Conservation (phyloP, 37 sponge, comb jelly and placozoan genomes). For the Amphimedon queenslandica region DNA sequence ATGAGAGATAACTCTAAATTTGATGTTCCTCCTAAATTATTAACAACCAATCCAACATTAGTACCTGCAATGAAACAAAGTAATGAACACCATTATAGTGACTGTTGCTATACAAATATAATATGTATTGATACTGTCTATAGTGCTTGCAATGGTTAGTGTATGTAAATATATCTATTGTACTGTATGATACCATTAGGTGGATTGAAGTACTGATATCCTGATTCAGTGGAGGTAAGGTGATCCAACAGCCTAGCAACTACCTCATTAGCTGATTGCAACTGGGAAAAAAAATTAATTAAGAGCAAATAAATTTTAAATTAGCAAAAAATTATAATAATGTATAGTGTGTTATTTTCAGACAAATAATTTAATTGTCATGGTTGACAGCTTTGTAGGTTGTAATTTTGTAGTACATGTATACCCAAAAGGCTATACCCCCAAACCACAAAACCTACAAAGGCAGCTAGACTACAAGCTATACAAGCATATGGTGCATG, state of each 20-base stretch:
- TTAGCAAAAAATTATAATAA: not conserved
- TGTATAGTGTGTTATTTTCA: no score
- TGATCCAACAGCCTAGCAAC: slow-evolving; percentile 63
- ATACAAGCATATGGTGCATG: no score
- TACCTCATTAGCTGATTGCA: slow-evolving; percentile 61
- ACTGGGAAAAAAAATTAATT: slow-evolving; percentile 9
- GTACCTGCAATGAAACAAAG: slow-evolving; percentile 35
- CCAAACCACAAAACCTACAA: no score
- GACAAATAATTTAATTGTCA: no score
- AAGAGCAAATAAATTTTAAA: not conserved
- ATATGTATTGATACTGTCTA: no score
- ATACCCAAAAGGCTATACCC: no score
- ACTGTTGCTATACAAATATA: no score
- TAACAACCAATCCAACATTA: slow-evolving; percentile 79
- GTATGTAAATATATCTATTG: not conserved
- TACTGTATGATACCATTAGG: slow-evolving; percentile 7
- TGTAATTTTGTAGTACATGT: no score
- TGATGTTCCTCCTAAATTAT: slow-evolving; percentile 96
- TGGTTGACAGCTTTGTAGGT: no score
- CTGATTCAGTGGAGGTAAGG: slow-evolving; percentile 47
- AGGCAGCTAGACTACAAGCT: no score
- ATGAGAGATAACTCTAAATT: slow-evolving; percentile 84
- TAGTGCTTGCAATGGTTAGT: no score
- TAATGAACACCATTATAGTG: no score
- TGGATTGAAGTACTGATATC: slow-evolving; percentile 62